Evolutionary conservation across 2,888 invertebrate genomes (phyloP).

Genomic region (Spicauda simplicius): DNA sequence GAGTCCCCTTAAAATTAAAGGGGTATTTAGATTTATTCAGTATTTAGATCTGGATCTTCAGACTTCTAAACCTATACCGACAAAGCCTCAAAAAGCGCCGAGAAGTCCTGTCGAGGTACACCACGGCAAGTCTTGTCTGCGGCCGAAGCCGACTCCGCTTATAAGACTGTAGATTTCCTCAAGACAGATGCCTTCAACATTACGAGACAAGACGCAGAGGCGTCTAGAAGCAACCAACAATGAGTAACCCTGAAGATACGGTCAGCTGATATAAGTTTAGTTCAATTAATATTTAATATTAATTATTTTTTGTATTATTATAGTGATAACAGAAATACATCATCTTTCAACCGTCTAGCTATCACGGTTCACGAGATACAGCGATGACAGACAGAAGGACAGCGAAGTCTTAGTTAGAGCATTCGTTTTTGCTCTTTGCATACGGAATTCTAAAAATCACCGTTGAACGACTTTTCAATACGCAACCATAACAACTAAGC

Average conservation of each 20-base stretch:
- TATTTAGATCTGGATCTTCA: slow-evolving; percentile 95
- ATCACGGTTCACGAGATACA: too few species aligned
- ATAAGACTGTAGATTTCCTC: slow-evolving; percentile 96
- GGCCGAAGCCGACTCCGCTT: slow-evolving; percentile 85
- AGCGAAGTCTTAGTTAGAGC: too few species aligned
- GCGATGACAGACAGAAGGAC: too few species aligned
- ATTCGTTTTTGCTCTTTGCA: too few species aligned
- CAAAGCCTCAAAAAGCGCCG: slow-evolving; percentile 49
- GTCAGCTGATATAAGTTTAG: not conserved
- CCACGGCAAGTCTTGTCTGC: slow-evolving; percentile 63
- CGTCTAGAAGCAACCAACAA: slow-evolving; percentile 77
- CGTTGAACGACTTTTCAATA: too few species aligned
- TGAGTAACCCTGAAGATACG: slow-evolving; percentile 31
- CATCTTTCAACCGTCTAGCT: too few species aligned
- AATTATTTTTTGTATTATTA: too few species aligned
- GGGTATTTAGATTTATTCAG: slow-evolving; percentile 83
- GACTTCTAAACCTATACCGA: slow-evolving; percentile 64
- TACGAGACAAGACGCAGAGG: slow-evolving; percentile 92
- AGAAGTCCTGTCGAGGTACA: slow-evolving; percentile 47
- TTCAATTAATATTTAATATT: too few species aligned
- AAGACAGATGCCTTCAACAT: slow-evolving; percentile 97
- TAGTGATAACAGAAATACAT: too few species aligned
- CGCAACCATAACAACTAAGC: not conserved
- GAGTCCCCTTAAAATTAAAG: too few species aligned
- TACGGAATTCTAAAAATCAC: too few species aligned